Base-by-base conservation (phyloP, 2,888 invertebrate species). In the Tenthredo amoena region DNA sequence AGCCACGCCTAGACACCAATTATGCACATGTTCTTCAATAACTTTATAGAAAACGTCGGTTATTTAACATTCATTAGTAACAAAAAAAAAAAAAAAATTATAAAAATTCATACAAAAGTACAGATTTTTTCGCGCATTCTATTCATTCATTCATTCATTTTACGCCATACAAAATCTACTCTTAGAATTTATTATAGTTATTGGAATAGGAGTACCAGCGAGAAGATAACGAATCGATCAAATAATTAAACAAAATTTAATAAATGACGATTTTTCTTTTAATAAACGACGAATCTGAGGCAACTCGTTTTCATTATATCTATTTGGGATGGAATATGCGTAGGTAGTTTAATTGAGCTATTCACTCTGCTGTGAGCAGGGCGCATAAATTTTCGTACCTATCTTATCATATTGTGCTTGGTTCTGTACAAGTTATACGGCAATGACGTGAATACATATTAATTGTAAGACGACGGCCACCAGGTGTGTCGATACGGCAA, bases 401-500 rank as follows among this genome's bases (percentile, higher is more conserved):
- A 81, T 81, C 77, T 77, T 81, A 81, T 81, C 81, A 15, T 31
- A 77, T 77, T 9, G 18, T 77, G 34, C 31, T 50, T 55, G 40
- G 77, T 55, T 50, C 31, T 18, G 26, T 2, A 55, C 2, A 77
- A 26, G 37, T 77, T 40, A n/a, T 2, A 47, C 55, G 62, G 62
- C 26, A 26, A 62, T 12, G 2, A 37, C 71, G 77, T 18, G 31
- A 77, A 55, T 58, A 62, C 26, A 62, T n/a, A 47, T 68, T 12
- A 43, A 83, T 31, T 18, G 37, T 62, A 68, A 31, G 31, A n/a
- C 31, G n/a, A 26, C 47, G 2, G 21, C n/a, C 40, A 62, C 50
- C 82, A 83, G 82, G 82, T 83, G 82, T 83, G 82, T 62, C 68
- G 68, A 83, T 43, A 15, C 26, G 82, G 82, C 47, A 40, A 47